phyloP scores from a whole-genome alignment of 1,140 invertebrate genomes.

The Drosophila pallidifrons region DNA sequence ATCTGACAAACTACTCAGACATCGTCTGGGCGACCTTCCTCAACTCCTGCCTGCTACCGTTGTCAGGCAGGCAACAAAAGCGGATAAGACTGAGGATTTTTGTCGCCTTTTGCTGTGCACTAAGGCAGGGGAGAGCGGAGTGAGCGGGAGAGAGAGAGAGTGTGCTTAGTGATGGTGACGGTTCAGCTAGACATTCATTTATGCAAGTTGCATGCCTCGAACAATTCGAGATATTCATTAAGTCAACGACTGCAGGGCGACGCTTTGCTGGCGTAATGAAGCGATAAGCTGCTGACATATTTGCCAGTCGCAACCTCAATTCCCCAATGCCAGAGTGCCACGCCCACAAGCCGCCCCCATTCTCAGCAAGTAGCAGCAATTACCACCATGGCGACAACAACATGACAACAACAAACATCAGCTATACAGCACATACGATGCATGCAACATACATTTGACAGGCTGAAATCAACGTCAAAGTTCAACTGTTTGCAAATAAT shows the following conservation, averaged over 20 bases:
- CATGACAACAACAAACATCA: conserved; percentile 21
- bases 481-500: conserved; percentile 79
- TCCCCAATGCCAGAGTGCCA: conserved; percentile 6
- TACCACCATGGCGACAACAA: conserved; percentile 33
- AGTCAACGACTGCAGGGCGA: conserved; percentile 45
- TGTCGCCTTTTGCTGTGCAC: conserved; percentile 39
- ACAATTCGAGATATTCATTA: conserved; percentile 68
- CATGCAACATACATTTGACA: conserved; percentile 42
- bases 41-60: conserved; percentile 16
- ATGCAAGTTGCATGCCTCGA: conserved; percentile 48
- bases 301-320: conserved; percentile 74
- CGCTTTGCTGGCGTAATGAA: conserved; percentile 66
- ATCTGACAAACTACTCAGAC: conserved; percentile 75
- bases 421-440: conserved; percentile 27
- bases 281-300: conserved; percentile 77
- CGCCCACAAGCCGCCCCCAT: background rate
- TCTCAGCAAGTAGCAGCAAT: conserved; percentile 46
- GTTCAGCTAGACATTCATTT: conserved; percentile 52
- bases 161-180: background rate
- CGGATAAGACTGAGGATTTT: conserved; percentile 48
- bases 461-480: conserved; percentile 72
- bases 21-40: conserved; percentile 3
- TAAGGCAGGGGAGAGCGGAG: background rate
- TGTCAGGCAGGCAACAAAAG: conserved; percentile 44
- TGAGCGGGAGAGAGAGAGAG: background rate